phyloP scores from a whole-genome alignment of 2,888 invertebrate genomes.

The Dryadula phaetusa region DNA sequence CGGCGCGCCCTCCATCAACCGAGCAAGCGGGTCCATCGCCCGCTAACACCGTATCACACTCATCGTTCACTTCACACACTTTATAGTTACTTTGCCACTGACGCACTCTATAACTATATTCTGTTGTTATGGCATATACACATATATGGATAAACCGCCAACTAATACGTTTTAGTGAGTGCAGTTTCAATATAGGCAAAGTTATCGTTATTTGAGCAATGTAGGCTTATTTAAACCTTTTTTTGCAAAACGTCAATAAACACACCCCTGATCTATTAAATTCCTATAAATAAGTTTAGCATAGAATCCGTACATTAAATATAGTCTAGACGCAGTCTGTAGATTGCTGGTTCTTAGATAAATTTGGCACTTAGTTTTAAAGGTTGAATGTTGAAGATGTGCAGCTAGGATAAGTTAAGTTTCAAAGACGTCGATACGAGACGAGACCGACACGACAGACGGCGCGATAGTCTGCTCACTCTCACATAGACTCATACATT shows the following conservation, averaged over 20 bases:
- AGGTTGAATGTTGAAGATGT: not conserved
- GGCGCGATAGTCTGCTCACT: conserved; percentile 52
- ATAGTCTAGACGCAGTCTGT: conserved; percentile 16
- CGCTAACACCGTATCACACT: conserved; percentile 52
- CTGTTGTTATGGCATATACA: not conserved
- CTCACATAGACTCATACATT: conserved; percentile 65
- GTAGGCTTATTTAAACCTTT: not conserved
- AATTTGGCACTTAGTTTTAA: conserved; percentile 39
- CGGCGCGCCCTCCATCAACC: conserved; percentile 90
- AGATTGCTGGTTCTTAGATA: conserved; percentile 3
- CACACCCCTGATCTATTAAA: conserved; percentile 17
- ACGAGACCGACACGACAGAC: conserved; percentile 61
- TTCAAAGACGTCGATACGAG: conserved; percentile 60
- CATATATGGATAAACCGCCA: not conserved
- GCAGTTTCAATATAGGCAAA: not conserved
- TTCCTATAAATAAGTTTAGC: conserved; percentile 2
- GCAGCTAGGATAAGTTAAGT: conserved; percentile 48
- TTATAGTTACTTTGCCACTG: not conserved
- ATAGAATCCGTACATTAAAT: conserved; percentile 13
- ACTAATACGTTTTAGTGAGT: conserved; percentile 13
- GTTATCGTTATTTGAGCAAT: conserved; percentile 17
- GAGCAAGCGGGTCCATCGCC: conserved; percentile 92
- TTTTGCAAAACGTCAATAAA: conserved; percentile 15
- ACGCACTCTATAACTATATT: not conserved
- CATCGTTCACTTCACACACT: conserved; percentile 41